These are phyloP conservation scores for Diplogasteroides magnus DNA, from an alignment of 1,140 invertebrate species.

Conservation along the genomic window DNA sequence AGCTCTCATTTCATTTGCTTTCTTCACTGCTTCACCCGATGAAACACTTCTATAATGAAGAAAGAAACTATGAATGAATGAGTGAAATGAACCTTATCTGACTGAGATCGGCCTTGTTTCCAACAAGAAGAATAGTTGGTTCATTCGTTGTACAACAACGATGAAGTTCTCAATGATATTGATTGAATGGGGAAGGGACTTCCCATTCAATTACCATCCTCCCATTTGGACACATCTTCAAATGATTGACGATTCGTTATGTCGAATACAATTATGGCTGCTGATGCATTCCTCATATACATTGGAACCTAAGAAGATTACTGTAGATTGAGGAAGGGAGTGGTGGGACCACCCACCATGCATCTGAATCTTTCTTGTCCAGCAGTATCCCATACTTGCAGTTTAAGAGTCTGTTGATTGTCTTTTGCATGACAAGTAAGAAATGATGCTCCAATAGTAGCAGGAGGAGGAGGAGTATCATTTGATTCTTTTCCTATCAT, in stretches of 20 bases:
- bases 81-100: not conserved
- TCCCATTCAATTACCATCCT: constrained; percentile 8
- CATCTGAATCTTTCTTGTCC: constrained; percentile 95
- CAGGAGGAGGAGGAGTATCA: constrained; percentile 6
- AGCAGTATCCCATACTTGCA: constrained; percentile 98
- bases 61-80: not conserved
- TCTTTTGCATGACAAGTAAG: too few relatives aligned
- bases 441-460: constrained; percentile 32
- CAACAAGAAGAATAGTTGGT: constrained; percentile 21
- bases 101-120: constrained; percentile 20
- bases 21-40: constrained; percentile 22
- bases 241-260: constrained; percentile 72
- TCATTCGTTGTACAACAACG: constrained; percentile 20
- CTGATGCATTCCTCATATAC: constrained; percentile 83
- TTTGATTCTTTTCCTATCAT: constrained; percentile 20
- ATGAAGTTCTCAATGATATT: constrained; percentile 19
- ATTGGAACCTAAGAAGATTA: constrained; percentile 65
- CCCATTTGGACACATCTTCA: constrained; percentile 31
- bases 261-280: constrained; percentile 97
- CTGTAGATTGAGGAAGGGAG: not conserved
- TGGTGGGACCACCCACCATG: constrained; percentile 65
- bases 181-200: not conserved
- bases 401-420: too few relatives aligned
- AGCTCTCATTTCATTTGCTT: constrained; percentile 24
- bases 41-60: constrained; percentile 21